Evolutionary conservation across 2,113 vertebrate species (phyloP).

Genomic region (Laticauda laticaudata): DNA sequence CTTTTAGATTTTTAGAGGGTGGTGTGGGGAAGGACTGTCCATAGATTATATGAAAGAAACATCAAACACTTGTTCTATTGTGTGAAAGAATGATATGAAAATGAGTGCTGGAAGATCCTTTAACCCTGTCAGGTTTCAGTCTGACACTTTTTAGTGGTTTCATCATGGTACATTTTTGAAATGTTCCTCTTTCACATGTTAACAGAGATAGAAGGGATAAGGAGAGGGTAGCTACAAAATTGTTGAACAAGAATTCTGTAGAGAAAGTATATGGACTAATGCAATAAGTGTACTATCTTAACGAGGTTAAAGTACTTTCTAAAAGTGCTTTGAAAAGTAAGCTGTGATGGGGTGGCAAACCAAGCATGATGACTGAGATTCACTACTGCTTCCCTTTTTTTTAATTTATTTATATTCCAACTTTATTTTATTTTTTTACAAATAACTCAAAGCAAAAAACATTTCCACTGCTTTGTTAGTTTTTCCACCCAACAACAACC

Average conservation of each 20-base stretch:
- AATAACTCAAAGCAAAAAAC: not conserved
- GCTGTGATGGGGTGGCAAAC: not conserved
- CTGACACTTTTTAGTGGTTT: not conserved
- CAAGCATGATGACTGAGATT: not conserved
- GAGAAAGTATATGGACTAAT: not conserved
- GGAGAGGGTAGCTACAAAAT: not conserved
- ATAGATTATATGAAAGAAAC: not conserved
- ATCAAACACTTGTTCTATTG: not conserved
- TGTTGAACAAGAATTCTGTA: not conserved
- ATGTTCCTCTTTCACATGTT: not conserved
- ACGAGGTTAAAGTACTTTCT: not conserved
- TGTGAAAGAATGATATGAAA: not conserved
- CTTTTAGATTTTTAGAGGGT: not conserved
- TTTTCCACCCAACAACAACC: not conserved
- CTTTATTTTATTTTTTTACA: not conserved
- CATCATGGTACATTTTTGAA: not conserved
- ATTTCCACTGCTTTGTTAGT: not conserved
- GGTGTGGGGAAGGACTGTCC: not conserved
- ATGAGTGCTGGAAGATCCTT: not conserved
- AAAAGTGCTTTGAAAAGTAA: not conserved
- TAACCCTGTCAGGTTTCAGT: not conserved
- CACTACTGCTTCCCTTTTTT: not conserved
- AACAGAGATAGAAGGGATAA: not conserved
- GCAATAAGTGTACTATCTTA: not conserved
- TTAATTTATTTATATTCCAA: not conserved